Base-by-base conservation (phyloP, 35 echinoderm and acorn worm genomes). In the Eucidaris tribuloides region DNA sequence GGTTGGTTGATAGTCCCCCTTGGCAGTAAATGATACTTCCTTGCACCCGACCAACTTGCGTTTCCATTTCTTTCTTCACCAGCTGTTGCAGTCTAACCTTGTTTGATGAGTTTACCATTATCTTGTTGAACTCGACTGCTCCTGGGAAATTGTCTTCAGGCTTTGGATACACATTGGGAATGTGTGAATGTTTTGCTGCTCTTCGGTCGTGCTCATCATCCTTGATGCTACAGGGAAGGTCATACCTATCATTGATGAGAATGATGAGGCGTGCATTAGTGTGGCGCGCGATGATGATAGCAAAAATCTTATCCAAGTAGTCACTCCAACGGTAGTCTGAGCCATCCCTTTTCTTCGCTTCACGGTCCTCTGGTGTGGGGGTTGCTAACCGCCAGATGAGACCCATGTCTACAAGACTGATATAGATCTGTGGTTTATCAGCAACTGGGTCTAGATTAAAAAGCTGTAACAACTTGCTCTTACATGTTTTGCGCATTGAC, bases 61-160 rank as follows among this genome's bases (percentile, higher is more conserved):
- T 17, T 86, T 77, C n/a, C 44, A 78, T n/a, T 38, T 62, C 9
- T 52, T 78, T 34, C 35, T 59, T 78, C 18, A 86, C 30, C 55
- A 86, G 46, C 40, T 78, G 57, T 45, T 86, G 84, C 49, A 86
- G 55, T 79, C 70, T 78, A 50, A 57, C 70, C 84, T 86, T 86
- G 32, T 86, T 33, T 33, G 18, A 19, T 77, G 70, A 78, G 24
- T 79, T 63, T 23, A 57, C 57, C 49, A 86, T 78, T n/a, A 79
- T 24, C 27, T 43, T 60, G 71, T 61, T 78, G 52, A 86, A 86
- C 23, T 86, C 84, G 42, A 41, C 71, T 27, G 70, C 63, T 28
- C 61, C 54, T 34, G 80, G 80, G 38, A 82, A 82, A 4, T 19
- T 64, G 39, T 82, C 80, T 82, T 60, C 24, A 14, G 34, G 58